Percentiles rank a stretch among this genome's conserved stretches.
These are phyloP conservation scores for Phalloptychus januarius DNA, from an alignment of 2,797 vertebrate genomes.

Conservation along the genomic window DNA sequence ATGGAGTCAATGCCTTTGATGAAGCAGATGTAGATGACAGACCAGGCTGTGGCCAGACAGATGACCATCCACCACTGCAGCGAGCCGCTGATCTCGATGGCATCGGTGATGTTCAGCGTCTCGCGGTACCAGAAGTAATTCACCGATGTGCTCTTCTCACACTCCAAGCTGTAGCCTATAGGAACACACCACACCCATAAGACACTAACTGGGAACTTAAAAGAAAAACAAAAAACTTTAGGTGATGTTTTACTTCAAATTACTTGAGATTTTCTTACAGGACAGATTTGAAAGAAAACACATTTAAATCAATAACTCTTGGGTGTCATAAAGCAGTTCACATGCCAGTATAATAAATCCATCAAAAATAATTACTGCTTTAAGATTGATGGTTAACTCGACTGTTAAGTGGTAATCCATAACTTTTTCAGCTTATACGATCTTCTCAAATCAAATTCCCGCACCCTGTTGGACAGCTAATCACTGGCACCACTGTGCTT, in stretches of 20 bases:
- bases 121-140: conserved; percentile 93
- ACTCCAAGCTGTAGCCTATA: conserved; percentile 83
- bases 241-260: not conserved
- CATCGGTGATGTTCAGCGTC: conserved; percentile 86
- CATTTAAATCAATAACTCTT: not conserved
- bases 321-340: conserved; percentile 34
- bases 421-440: not conserved
- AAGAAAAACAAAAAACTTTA: not conserved
- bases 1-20: conserved; percentile 88
- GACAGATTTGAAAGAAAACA: not conserved
- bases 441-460: not conserved
- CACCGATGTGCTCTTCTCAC: conserved; percentile 82
- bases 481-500: not conserved
- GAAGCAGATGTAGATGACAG: conserved; percentile 86
- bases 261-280: not conserved
- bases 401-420: not conserved
- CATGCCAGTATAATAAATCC: conserved; percentile 1
- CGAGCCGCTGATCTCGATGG: conserved; percentile 75
- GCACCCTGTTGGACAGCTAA: not conserved
- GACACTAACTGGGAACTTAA: not conserved
- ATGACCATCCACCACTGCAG: conserved; percentile 87
- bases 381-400: not conserved
- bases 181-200: not conserved
- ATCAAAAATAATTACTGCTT: not conserved
- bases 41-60: conserved; percentile 84